phyloP scores from a whole-genome alignment of 2,113 vertebrate species.

The Sphaerodactylus townsendi region DNA sequence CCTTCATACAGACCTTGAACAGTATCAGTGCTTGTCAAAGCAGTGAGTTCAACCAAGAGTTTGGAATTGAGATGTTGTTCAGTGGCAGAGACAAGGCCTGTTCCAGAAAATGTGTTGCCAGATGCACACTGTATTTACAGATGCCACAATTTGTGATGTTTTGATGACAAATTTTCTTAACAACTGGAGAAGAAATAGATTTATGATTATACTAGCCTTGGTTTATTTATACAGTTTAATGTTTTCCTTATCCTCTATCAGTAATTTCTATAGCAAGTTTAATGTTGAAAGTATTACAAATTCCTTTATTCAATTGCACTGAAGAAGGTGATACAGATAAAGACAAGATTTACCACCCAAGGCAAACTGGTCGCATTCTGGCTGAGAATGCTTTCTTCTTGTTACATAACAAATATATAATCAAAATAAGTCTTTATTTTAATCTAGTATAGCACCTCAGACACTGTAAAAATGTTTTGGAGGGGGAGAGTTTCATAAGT shows the following conservation, averaged over 20 bases:
- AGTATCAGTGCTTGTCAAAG: slow-evolving; percentile 73
- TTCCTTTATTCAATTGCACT: background rate
- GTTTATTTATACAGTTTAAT: background rate
- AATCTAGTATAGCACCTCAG: background rate
- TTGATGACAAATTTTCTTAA: slow-evolving; percentile 75
- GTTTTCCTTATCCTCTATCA: background rate
- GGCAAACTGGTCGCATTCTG: background rate
- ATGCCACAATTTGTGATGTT: slow-evolving; percentile 58
- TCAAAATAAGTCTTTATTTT: background rate
- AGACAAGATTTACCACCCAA: background rate
- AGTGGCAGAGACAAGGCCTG: slow-evolving; percentile 77
- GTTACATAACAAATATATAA: background rate
- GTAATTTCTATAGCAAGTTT: background rate
- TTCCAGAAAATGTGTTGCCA: slow-evolving; percentile 75
- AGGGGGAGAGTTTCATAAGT: background rate
- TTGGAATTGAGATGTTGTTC: slow-evolving; percentile 83
- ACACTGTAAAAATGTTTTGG: background rate
- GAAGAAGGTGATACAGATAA: background rate
- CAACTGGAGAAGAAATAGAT: slow-evolving; percentile 41
- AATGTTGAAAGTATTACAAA: background rate
- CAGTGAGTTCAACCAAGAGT: slow-evolving; percentile 77
- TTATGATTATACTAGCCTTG: slow-evolving; percentile 26
- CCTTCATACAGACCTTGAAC: slow-evolving; percentile 76
- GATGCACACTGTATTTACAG: slow-evolving; percentile 65
- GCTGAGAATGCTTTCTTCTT: background rate